phyloP scores from a whole-genome alignment of 2,797 vertebrate genomes.

The Rhodeus uyekii region DNA sequence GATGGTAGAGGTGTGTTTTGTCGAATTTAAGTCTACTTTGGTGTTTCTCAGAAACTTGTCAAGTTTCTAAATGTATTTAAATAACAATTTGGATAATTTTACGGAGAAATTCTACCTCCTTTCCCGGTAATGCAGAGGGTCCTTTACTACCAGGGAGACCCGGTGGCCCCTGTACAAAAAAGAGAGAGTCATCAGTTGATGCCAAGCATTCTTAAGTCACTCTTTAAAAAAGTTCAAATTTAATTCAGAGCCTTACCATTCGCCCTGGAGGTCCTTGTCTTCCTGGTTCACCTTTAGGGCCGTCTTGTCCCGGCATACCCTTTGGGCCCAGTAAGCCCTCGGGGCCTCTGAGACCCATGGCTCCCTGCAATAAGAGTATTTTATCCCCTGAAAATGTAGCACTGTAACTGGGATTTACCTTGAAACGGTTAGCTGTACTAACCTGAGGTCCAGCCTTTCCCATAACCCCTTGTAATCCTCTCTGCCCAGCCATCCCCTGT shows the following conservation, averaged over 20 bases:
- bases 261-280: conserved; percentile 67
- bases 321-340: conserved; percentile 67
- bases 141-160: conserved; percentile 71
- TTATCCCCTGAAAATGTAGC: not conserved
- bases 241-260: conserved; percentile 53
- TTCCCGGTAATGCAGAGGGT: conserved; percentile 64
- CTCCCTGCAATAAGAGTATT: conserved; percentile 66
- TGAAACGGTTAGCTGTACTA: conserved; percentile 52
- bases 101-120: conserved; percentile 64
- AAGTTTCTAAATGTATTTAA: not conserved
- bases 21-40: not conserved
- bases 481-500: conserved; percentile 74
- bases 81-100: not conserved
- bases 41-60: not conserved
- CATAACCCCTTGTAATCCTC: conserved; percentile 73
- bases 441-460: conserved; percentile 73
- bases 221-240: not conserved
- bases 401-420: not conserved
- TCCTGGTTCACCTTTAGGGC: conserved; percentile 70
- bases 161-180: conserved; percentile 68
- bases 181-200: not conserved
- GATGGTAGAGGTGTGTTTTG: not conserved
- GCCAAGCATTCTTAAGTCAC: not conserved
- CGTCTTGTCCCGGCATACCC: conserved; percentile 69
- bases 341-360: conserved; percentile 62